These are phyloP conservation scores for Climacteris rufus DNA, from an alignment of 2,113 vertebrate genomes.

Conservation along the genomic window DNA sequence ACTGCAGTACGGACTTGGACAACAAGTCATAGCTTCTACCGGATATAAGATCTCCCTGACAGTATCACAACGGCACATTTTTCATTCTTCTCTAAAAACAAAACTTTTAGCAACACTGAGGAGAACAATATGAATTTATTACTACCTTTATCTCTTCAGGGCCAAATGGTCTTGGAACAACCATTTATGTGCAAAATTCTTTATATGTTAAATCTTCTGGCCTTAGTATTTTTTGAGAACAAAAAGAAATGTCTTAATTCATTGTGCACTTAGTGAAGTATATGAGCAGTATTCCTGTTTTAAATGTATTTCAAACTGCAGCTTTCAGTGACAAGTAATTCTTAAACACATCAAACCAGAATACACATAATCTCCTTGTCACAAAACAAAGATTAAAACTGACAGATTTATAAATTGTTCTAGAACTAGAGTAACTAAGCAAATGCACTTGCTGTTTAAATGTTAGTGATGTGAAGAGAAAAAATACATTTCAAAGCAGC, in stretches of 20 bases:
- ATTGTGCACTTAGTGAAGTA: background rate
- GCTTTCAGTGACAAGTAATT: background rate
- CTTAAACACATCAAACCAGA: conserved; percentile 21
- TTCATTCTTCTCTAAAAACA: background rate
- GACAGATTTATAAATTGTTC: background rate
- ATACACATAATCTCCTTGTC: conserved; percentile 1
- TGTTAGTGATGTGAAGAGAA: background rate
- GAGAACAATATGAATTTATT: background rate
- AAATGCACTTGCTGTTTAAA: background rate
- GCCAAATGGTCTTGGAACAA: background rate
- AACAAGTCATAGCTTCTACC: background rate
- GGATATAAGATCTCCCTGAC: background rate
- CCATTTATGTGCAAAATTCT: background rate
- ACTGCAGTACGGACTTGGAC: background rate
- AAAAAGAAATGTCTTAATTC: background rate
- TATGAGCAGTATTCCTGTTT: background rate
- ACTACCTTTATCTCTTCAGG: background rate
- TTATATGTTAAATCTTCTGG: background rate
- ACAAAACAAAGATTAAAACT: conserved; percentile 26
- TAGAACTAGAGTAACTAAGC: conserved; percentile 18
- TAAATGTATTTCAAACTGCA: conserved; percentile 14
- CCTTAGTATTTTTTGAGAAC: background rate
- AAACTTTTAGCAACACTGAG: background rate
- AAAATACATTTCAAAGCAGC: background rate
- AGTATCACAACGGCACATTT: background rate